Conservation (phyloP, 2,113 vertebrate species). For the Dicaeum eximium region DNA sequence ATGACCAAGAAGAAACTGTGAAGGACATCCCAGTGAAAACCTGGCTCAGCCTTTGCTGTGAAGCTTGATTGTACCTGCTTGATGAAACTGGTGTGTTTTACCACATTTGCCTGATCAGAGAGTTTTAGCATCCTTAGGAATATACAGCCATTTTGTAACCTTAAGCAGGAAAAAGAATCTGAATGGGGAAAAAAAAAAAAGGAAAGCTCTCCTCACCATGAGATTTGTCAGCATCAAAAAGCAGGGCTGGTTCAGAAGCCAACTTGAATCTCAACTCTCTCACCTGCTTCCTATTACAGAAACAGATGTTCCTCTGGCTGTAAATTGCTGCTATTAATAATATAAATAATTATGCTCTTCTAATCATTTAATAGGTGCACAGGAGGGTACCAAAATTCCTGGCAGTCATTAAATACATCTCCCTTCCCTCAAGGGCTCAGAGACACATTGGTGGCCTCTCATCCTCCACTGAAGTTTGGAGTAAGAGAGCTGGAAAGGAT, state of each 20-base stretch:
- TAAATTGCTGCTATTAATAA: constrained; percentile 46
- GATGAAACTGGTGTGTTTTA: background rate
- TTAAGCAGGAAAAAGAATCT: background rate
- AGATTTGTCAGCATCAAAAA: background rate
- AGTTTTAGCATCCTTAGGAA: background rate
- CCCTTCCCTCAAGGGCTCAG: background rate
- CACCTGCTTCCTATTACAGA: constrained; percentile 41
- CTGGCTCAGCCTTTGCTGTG: background rate
- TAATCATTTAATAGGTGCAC: constrained; percentile 37
- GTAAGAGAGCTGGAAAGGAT: background rate
- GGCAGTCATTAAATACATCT: background rate
- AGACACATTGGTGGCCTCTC: background rate
- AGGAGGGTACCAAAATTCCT: constrained; percentile 1
- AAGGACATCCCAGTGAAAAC: background rate
- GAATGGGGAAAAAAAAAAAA: background rate
- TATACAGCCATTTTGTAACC: background rate
- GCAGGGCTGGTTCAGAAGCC: background rate
- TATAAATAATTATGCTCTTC: constrained; percentile 31
- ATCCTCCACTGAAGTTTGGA: background rate
- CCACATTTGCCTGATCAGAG: background rate
- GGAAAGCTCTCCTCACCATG: background rate
- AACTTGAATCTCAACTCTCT: background rate
- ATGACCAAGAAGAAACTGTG: background rate
- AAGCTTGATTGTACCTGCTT: background rate
- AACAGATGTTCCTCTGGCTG: constrained; percentile 11